These are phyloP conservation scores for Clamator glandarius DNA, from an alignment of 2,797 vertebrate species.

Conservation along the genomic window DNA sequence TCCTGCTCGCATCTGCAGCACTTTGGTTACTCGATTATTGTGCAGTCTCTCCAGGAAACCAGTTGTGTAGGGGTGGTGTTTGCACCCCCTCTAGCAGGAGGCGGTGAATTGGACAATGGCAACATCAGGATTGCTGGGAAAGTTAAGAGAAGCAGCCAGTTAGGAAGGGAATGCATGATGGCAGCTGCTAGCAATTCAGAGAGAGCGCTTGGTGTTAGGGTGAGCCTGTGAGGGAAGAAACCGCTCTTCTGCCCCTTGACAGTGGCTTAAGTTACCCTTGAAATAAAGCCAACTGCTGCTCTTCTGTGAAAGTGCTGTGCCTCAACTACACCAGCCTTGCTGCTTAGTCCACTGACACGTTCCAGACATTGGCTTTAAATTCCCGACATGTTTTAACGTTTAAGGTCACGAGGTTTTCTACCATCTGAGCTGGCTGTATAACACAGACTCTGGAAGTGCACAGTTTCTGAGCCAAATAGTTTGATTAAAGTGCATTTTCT, in stretches of 20 bases:
- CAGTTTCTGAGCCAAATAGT: neutral
- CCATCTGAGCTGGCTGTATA: neutral
- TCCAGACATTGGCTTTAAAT: slow-evolving; percentile 16
- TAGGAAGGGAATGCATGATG: neutral
- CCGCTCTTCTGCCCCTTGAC: neutral
- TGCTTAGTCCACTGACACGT: neutral
- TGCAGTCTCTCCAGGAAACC: neutral
- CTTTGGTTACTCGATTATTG: neutral
- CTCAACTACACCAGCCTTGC: neutral
- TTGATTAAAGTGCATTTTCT: neutral
- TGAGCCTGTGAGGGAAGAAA: neutral
- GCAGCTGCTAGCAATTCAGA: neutral
- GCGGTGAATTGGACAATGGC: neutral
- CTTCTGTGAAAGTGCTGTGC: neutral
- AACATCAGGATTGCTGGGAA: neutral
- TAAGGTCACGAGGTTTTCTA: neutral
- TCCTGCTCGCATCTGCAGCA: neutral
- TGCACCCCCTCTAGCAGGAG: neutral
- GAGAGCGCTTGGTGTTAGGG: neutral
- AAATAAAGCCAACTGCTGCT: neutral
- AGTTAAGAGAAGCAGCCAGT: neutral
- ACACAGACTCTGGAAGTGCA: neutral
- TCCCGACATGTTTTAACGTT: neutral
- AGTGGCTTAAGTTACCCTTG: slow-evolving; percentile 9
- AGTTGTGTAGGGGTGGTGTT: neutral